Evolutionary conservation across 2,113 vertebrate genomes (phyloP).

Genomic region (Ceyx melanurus): DNA sequence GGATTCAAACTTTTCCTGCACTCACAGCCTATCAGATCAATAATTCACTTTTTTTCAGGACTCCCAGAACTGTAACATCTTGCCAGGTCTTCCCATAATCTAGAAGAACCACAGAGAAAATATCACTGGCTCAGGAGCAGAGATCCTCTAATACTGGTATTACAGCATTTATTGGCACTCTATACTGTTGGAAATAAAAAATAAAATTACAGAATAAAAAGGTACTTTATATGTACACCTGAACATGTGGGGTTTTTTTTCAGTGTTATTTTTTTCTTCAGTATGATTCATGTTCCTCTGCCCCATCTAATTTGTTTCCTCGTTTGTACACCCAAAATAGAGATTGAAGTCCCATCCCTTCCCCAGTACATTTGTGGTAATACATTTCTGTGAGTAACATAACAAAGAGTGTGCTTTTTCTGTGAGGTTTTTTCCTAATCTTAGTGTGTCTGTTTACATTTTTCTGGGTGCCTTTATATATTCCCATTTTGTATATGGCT

Average conservation of each 20-base stretch:
- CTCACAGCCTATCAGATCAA: slow-evolving; percentile 47
- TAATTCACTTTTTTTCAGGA: slow-evolving; percentile 46
- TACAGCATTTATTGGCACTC: neutral
- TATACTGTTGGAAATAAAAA: neutral
- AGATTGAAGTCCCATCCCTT: neutral
- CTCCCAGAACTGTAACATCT: neutral
- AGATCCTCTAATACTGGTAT: neutral
- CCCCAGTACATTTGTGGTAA: neutral
- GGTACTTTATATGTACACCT: neutral
- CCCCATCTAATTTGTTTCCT: neutral
- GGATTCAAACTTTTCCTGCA: slow-evolving; percentile 26
- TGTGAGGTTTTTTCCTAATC: fast-evolving
- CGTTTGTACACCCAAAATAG: neutral
- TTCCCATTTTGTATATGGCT: neutral
- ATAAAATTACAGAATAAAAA: neutral
- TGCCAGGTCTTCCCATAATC: neutral
- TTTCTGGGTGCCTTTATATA: neutral
- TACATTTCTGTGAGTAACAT: neutral
- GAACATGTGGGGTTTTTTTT: neutral
- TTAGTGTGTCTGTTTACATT: neutral
- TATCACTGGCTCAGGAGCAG: neutral
- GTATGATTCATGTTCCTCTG: neutral
- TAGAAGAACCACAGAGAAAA: neutral
- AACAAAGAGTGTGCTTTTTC: neutral
- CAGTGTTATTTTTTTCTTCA: neutral